Evolutionary conservation across 2,888 invertebrate genomes (phyloP).

Genomic region (Odontocerum albicorne): DNA sequence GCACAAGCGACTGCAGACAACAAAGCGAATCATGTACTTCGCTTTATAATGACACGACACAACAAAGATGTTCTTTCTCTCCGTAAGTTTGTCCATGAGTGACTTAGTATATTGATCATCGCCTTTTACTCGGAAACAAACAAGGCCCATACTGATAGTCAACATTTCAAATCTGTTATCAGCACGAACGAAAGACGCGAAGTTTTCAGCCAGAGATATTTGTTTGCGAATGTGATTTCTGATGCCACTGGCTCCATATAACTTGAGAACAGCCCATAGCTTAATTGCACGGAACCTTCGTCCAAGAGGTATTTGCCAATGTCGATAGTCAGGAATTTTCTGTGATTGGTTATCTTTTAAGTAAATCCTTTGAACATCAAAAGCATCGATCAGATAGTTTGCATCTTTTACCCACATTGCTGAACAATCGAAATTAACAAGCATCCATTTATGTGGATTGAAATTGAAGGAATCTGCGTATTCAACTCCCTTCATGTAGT

Average conservation of each 20-base stretch:
- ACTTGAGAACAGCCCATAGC: slow-evolving; percentile 88
- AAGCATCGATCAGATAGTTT: slow-evolving; percentile 77
- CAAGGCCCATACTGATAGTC: slow-evolving; percentile 75
- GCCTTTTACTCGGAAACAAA: slow-evolving; percentile 86
- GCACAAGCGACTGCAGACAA: slow-evolving; percentile 74
- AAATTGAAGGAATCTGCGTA: slow-evolving; percentile 88
- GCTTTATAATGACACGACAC: slow-evolving; percentile 73
- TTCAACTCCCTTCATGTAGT: slow-evolving; percentile 76
- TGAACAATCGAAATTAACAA: slow-evolving; percentile 94
- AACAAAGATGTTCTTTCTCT: slow-evolving; percentile 77
- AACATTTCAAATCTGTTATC: slow-evolving; percentile 80
- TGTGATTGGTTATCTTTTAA: slow-evolving; percentile 73
- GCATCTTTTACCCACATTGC: slow-evolving; percentile 89
- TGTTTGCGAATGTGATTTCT: slow-evolving; percentile 77
- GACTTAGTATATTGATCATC: slow-evolving; percentile 69
- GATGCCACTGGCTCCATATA: slow-evolving; percentile 80
- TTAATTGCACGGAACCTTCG: slow-evolving; percentile 87
- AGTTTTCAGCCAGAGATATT: slow-evolving; percentile 73
- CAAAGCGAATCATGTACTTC: slow-evolving; percentile 76
- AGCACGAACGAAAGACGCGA: slow-evolving; percentile 67
- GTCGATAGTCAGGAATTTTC: slow-evolving; percentile 64
- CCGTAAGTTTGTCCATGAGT: slow-evolving; percentile 71
- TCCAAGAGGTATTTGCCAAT: slow-evolving; percentile 87
- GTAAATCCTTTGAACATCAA: slow-evolving; percentile 90
- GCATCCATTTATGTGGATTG: slow-evolving; percentile 95